Percentiles rank a stretch among this genome's conserved stretches.
Evolutionary conservation across 2,888 invertebrate species (phyloP).

Genomic region (Orthosia gracilis): DNA sequence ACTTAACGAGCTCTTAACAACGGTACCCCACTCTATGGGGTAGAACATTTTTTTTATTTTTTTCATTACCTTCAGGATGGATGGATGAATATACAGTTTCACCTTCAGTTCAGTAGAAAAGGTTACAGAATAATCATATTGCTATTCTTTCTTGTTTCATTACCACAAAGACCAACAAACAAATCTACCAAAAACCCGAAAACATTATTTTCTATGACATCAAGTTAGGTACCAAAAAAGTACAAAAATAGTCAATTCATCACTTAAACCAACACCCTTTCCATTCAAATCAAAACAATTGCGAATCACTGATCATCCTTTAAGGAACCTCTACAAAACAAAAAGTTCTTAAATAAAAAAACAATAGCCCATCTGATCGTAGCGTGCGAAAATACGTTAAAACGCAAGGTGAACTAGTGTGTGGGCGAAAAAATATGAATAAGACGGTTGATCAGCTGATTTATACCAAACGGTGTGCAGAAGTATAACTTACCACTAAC

Average conservation of each 20-base stretch:
- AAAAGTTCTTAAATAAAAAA: slow-evolving; percentile 73
- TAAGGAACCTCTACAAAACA: slow-evolving; percentile 48
- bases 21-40: no score
- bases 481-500: not conserved
- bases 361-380: slow-evolving; percentile 75
- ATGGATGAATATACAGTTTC: not conserved
- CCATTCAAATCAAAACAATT: slow-evolving; percentile 45
- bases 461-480: slow-evolving; percentile 4
- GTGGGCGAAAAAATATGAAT: slow-evolving; percentile 75
- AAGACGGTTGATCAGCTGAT: slow-evolving; percentile 69
- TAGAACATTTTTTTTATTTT: no score
- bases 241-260: slow-evolving; percentile 28
- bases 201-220: not conserved
- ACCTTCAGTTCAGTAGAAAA: not conserved
- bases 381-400: slow-evolving; percentile 87
- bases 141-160: not conserved
- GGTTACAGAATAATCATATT: not conserved
- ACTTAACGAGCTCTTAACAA: no score
- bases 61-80: no score
- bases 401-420: slow-evolving; percentile 83
- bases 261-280: slow-evolving; percentile 13
- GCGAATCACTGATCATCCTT: slow-evolving; percentile 40
- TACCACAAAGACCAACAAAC: slow-evolving; percentile 5
- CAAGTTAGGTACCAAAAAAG: not conserved
- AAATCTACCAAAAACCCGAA: not conserved